Conservation (phyloP, 2,888 invertebrate genomes). For the Schizaphis graminum region DNA sequence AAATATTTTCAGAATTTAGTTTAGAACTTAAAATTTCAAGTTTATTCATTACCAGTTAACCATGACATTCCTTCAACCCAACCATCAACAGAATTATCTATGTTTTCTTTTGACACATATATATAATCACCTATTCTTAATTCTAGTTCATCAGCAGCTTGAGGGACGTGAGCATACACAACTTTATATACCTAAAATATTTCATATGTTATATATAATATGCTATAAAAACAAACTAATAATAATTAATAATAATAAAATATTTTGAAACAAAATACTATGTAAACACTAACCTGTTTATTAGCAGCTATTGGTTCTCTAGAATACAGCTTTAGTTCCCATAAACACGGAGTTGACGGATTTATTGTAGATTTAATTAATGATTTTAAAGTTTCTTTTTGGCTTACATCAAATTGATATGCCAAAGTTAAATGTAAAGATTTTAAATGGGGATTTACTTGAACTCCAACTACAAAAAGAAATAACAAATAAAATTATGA, state of each 20-base stretch:
- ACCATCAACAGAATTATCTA: constrained; percentile 83
- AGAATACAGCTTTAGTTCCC: constrained; percentile 91
- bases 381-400: constrained; percentile 80
- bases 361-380: constrained; percentile 81
- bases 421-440: constrained; percentile 90
- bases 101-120: constrained; percentile 82
- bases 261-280: not conserved
- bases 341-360: constrained; percentile 77
- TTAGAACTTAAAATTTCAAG: not conserved
- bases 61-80: constrained; percentile 90
- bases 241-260: not conserved
- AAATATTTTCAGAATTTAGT: constrained; percentile 54
- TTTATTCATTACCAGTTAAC: constrained; percentile 76
- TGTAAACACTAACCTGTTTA: constrained; percentile 74
- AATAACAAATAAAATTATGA: constrained; percentile 46
- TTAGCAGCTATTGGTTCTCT: constrained; percentile 83
- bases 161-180: constrained; percentile 81
- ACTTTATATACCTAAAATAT: constrained; percentile 80
- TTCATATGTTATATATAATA: not conserved
- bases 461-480: constrained; percentile 59
- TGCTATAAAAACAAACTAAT: not conserved
- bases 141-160: constrained; percentile 87
- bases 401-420: constrained; percentile 84
- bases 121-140: constrained; percentile 88
- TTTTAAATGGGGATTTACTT: constrained; percentile 85